A percentile compares a stretch with the other conserved stretches of the same genome.
These are phyloP conservation scores for Hypsibius dujardini DNA, from an alignment of 1,140 invertebrate species.

Conservation along the genomic window DNA sequence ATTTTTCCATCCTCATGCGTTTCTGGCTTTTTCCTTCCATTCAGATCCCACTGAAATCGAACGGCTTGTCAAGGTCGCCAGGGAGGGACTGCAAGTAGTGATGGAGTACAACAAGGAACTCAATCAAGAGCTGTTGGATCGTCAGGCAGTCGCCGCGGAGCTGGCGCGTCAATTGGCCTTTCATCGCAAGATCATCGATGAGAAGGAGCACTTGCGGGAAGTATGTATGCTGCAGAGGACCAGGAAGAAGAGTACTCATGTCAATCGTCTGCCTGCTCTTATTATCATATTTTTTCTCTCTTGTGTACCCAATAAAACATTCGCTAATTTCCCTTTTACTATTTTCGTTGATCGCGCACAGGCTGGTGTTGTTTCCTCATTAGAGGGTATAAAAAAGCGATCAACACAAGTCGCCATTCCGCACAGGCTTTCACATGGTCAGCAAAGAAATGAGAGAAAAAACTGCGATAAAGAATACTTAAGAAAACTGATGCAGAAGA, in stretches of 20 bases:
- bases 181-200: slow-evolving; percentile 14
- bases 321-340: neutral
- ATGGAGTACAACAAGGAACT: slow-evolving; percentile 12
- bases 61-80: neutral
- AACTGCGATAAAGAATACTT: too few relatives aligned
- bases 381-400: neutral
- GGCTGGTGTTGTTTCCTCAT: neutral
- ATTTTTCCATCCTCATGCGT: neutral
- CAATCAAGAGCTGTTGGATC: neutral
- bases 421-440: too few relatives aligned
- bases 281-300: neutral
- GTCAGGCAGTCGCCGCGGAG: neutral
- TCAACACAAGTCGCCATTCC: neutral
- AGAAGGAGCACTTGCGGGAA: slow-evolving; percentile 1
- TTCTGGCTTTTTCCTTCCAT: neutral
- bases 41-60: neutral
- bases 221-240: neutral
- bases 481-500: too few relatives aligned
- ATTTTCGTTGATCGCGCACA: neutral
- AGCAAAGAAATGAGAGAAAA: too few relatives aligned
- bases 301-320: neutral
- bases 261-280: too few relatives aligned
- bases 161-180: slow-evolving; percentile 11
- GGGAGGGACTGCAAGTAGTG: neutral
- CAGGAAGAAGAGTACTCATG: too few relatives aligned